These are phyloP conservation scores for Ibidorhyncha struthersii DNA, from an alignment of 2,113 vertebrate genomes.

Conservation along the genomic window DNA sequence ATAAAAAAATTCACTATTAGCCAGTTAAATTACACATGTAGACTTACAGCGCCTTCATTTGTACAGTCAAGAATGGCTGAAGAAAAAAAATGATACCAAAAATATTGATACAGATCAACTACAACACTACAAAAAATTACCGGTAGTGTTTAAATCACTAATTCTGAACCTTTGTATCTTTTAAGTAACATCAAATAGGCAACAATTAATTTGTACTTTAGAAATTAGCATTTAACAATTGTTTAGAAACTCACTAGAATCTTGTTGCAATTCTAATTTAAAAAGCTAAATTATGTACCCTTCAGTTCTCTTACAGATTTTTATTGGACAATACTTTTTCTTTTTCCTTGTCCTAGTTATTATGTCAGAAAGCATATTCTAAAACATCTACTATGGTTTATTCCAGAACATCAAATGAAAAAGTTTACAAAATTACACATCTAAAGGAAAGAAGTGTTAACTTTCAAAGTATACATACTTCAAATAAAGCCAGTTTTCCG, in stretches of 20 bases:
- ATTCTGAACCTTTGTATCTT: neutral
- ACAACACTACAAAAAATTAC: neutral
- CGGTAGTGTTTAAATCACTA: neutral
- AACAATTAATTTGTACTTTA: neutral
- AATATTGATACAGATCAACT: neutral
- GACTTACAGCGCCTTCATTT: neutral
- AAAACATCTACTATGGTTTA: neutral
- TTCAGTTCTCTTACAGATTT: neutral
- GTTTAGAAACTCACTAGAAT: neutral
- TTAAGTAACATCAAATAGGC: neutral
- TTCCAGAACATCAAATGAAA: neutral
- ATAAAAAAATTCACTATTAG: neutral
- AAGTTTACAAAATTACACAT: neutral
- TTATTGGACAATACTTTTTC: neutral
- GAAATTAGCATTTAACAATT: neutral
- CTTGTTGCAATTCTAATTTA: neutral
- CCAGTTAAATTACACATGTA: neutral
- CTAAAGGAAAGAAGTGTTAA: neutral
- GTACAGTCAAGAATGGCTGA: neutral
- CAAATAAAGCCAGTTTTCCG: conserved; percentile 24
- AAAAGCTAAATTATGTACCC: neutral
- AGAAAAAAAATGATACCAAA: neutral
- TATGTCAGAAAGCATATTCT: neutral
- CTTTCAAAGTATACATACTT: neutral
- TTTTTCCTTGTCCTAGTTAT: neutral